Conservation (phyloP, 2,113 vertebrate species). For the Sprattus sprattus region DNA sequence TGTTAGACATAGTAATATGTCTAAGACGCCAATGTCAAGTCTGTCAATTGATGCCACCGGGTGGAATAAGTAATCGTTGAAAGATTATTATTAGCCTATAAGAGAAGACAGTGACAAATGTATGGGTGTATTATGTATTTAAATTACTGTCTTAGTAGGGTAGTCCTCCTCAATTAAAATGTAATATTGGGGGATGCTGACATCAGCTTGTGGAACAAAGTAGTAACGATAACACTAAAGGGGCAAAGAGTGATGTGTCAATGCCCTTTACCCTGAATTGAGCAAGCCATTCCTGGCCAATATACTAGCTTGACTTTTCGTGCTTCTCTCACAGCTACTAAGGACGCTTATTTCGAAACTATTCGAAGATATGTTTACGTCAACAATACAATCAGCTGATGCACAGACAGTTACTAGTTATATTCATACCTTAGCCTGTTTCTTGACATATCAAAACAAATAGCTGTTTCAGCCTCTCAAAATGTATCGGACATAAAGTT, state of each 20-base stretch:
- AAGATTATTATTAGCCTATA: background rate
- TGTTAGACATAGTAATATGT: too few species aligned
- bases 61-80: background rate
- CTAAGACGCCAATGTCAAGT: background rate
- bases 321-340: background rate
- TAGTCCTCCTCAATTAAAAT: too few species aligned
- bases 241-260: background rate
- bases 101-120: background rate
- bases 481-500: background rate
- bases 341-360: background rate
- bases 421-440: background rate
- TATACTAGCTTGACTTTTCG: background rate
- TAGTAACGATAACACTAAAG: too few species aligned
- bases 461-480: background rate
- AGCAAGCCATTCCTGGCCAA: background rate
- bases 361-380: background rate
- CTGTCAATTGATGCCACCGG: background rate
- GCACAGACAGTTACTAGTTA: background rate
- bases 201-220: background rate
- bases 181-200: background rate
- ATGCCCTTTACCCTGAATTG: background rate
- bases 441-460: background rate
- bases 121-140: background rate
- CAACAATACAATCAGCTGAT: background rate
- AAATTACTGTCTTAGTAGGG: too few species aligned